These are phyloP conservation scores for Drosophila setosimentum DNA, from an alignment of 2,888 invertebrate genomes.

Conservation along the genomic window DNA sequence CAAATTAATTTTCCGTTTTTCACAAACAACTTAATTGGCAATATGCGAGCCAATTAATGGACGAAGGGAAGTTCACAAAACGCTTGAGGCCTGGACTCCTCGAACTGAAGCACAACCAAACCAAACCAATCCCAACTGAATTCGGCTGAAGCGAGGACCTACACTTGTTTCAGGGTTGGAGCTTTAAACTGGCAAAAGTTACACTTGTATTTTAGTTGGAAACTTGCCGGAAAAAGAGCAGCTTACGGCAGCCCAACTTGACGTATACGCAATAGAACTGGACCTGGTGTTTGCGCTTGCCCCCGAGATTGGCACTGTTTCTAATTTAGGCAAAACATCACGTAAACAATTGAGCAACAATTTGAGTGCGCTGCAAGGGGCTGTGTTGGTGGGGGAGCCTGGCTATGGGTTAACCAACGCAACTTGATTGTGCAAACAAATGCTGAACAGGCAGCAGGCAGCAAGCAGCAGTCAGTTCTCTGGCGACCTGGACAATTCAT, in stretches of 20 bases:
- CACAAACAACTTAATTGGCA: constrained; percentile 72
- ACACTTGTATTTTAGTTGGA: constrained; percentile 58
- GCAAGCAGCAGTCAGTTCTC: neutral
- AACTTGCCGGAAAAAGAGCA: constrained; percentile 27
- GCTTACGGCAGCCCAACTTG: constrained; percentile 18
- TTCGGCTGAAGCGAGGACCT: neutral
- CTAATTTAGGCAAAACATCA: constrained; percentile 79
- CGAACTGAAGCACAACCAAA: constrained; percentile 2
- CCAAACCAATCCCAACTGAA: neutral
- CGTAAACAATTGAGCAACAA: constrained; percentile 79
- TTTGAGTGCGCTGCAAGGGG: constrained; percentile 29
- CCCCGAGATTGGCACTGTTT: constrained; percentile 49
- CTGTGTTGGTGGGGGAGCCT: neutral
- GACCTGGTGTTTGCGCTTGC: constrained; percentile 16
- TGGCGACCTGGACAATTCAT: constrained; percentile 64
- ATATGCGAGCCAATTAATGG: constrained; percentile 76
- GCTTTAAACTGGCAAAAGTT: constrained; percentile 46
- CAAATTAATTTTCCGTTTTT: constrained; percentile 78
- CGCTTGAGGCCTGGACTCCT: constrained; percentile 45
- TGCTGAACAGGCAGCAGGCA: constrained; percentile 10
- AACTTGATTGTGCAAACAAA: constrained; percentile 55
- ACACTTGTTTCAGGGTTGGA: neutral
- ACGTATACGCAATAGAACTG: constrained; percentile 59
- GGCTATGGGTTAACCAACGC: constrained; percentile 8
- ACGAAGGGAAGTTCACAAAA: constrained; percentile 40